Base-by-base conservation (phyloP, 2,888 invertebrate species). In the Ormia ochracea region DNA sequence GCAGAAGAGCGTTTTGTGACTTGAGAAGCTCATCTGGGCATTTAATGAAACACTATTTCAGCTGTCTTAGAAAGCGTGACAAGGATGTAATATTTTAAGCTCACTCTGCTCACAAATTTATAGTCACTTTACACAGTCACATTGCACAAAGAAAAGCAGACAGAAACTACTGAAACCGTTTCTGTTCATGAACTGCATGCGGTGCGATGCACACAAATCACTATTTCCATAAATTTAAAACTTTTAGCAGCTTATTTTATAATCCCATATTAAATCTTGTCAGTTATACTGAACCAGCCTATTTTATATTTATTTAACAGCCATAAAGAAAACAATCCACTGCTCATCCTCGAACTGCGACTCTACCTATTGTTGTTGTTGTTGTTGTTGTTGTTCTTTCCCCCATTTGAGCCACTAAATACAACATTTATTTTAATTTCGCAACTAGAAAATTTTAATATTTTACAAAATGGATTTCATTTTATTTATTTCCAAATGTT, bases 361-460 rank as follows among this genome's bases (percentile, higher is more conserved):
- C 61, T 52, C 43, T 23, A 52, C 52, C 33, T 43, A 14, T 66
- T 63, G 38, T 31, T 69, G 54, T 69, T 21, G 61, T 61, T 76
- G 63, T 66, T 43, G n/a, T n/a, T n/a, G n/a, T n/a, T n/a, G n/a
- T n/a, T n/a, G n/a, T n/a, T n/a, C n/a, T n/a, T n/a, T n/a, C n/a
- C n/a, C n/a, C n/a, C 65, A 66, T 66, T 73, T 38, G 73, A 38
- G 66, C 81, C 74, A 74, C 73, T 78, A 74, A 81, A 78, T 78
- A 78, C 59, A 70, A 65, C 59, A 81, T 70, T 81, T 81, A 78
- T 81, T 78, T 74, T 74, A 81, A 78, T 74, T 77, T 78, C 66
- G 69, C 59, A 69, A 69, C 52, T 66, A 66, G 23, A 68, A 77
- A 63, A 56, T 77, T 73, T 81, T 81, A 81, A 70, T 81, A 78